A percentile compares a stretch with the other conserved stretches of the same genome.
Evolutionary conservation across 2,888 invertebrate genomes (phyloP).

Genomic region (Minunthozetes semirufus): DNA sequence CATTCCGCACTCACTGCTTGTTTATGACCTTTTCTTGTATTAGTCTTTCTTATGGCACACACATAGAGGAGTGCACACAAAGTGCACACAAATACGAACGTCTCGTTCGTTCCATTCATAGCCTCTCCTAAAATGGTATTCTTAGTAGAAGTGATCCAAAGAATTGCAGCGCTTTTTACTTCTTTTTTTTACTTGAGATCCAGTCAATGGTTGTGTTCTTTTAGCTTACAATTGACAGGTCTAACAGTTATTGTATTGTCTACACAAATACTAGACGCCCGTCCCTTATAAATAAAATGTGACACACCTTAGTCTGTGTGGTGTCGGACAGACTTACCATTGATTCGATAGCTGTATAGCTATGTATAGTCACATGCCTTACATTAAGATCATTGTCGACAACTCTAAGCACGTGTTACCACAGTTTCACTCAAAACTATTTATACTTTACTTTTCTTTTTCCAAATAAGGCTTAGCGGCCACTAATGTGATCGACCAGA

Average conservation of each 20-base stretch:
- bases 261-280: conserved; percentile 17
- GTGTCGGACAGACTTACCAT: neutral
- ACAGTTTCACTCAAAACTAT: neutral
- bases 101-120: neutral
- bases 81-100: conserved; percentile 8
- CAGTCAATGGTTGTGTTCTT: conserved; percentile 22
- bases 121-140: conserved; percentile 20
- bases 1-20: neutral
- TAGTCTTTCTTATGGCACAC: neutral
- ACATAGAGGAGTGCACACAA: neutral
- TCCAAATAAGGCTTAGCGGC: neutral
- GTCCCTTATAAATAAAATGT: conserved; percentile 22
- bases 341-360: neutral
- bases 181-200: neutral
- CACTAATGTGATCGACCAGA: neutral
- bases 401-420: neutral
- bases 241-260: conserved; percentile 13
- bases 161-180: conserved; percentile 14
- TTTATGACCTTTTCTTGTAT: conserved; percentile 3
- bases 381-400: neutral
- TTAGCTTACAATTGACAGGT: conserved; percentile 13
- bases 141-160: neutral
- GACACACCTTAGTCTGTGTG: conserved; percentile 23
- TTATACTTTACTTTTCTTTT: neutral
- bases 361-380: neutral